A percentile compares a stretch with the other conserved stretches of the same genome.
phyloP scores from a whole-genome alignment of 2,888 invertebrate genomes.

The Colletes collaris region DNA sequence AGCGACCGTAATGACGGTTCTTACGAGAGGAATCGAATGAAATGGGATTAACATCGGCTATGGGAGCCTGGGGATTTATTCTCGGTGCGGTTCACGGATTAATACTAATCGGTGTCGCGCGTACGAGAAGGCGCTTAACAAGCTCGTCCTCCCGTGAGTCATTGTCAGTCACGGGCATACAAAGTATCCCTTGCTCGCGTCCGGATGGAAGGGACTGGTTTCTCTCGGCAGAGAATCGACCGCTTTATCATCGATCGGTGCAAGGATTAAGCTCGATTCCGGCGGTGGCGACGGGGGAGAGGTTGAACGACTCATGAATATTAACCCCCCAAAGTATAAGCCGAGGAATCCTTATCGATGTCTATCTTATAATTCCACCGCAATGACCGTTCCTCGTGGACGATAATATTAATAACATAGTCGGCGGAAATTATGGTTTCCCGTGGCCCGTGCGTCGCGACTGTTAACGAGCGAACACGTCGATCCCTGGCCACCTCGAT shows the following conservation, averaged over 20 bases:
- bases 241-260: slow-evolving; percentile 56
- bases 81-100: slow-evolving; percentile 12
- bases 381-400: slow-evolving; percentile 40
- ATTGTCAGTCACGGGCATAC: slow-evolving; percentile 47
- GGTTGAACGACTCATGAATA: slow-evolving; percentile 52
- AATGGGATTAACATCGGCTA: slow-evolving; percentile 16
- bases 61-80: not conserved
- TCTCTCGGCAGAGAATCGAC: slow-evolving; percentile 36
- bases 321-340: slow-evolving; percentile 52
- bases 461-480: not conserved
- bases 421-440: slow-evolving; percentile 49
- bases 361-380: slow-evolving; percentile 51
- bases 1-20: too few species aligned
- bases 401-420: slow-evolving; percentile 44
- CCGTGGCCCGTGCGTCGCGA: slow-evolving; percentile 25
- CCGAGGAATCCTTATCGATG: slow-evolving; percentile 61
- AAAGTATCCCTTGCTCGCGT: slow-evolving; percentile 25
- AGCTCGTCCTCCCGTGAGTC: slow-evolving; percentile 53
- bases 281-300: not conserved
- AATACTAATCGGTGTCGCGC: slow-evolving; percentile 39
- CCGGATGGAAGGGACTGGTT: slow-evolving; percentile 16
- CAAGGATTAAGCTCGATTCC: slow-evolving; percentile 40
- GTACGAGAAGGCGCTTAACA: slow-evolving; percentile 32
- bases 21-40: not conserved
- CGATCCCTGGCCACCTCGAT: not conserved